Evolutionary conservation across 2,888 invertebrate genomes (phyloP), one percentile per base, ranked within the genome.

Genomic region (Gnatocerus cornutus): DNA sequence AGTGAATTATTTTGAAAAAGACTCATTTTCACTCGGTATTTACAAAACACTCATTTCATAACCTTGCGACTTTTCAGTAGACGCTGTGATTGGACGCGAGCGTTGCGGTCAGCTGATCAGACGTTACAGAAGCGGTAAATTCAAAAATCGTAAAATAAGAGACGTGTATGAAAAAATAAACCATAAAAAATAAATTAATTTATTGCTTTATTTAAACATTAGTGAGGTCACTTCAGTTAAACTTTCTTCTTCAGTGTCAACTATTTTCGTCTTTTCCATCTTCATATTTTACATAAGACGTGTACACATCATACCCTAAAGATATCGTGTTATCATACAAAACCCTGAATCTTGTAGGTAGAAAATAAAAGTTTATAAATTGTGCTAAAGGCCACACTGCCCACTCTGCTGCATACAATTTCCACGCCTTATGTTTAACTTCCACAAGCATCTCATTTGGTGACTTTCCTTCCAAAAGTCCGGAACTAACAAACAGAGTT

Each of bases 371-470:
- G 84, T 97, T 98, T n/a, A 98, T 87, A 43, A 95, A 87, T 83
- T 98, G 97, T 0, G 96, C 96, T 4, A 94, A 93, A 0, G 97
- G 97, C 97, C 97, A 97, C 21, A 97, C 90, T 4, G 94, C 81
- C 94, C 96, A 97, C 83, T 98, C 97, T 0, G 95, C 96, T 53
- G 89, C 87, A 81, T 96, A 96, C 8, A 97, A 85, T 74, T 87
- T 89, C 87, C 89, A 89, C 13, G 93, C 94, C 84, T 97, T 96
- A 27, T 88, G 85, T 75, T 86, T 87, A 30, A 94, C 87, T 85
- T 95, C 94, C 41, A 87, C 83, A 72, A 88, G 87, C 62, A 94
- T 89, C 75, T 91, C 90, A 10, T 86, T 80, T 55, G 86, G 80
- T 0, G 88, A 87, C 69, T 88, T 86, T 7, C 88, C 86, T 85